phyloP scores from a whole-genome alignment of 2,888 invertebrate genomes.

The Stenurella melanura region DNA sequence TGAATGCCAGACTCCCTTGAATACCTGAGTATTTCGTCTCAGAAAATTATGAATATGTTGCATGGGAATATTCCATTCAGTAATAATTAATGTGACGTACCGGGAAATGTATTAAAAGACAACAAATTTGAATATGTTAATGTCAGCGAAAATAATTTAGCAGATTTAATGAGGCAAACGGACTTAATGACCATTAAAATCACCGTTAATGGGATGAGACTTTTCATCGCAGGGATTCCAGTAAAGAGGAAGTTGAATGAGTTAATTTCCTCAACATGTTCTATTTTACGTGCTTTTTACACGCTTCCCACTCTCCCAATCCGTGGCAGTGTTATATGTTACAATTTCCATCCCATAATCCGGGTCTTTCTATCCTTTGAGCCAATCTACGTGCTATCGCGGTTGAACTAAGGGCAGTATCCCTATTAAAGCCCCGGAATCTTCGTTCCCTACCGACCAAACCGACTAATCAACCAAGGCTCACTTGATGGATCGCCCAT shows the following conservation, averaged over 20 bases:
- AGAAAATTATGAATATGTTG: too few relatives aligned
- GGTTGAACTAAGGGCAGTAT: slow-evolving; percentile 56
- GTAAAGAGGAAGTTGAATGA: slow-evolving; percentile 39
- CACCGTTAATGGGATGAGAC: slow-evolving; percentile 48
- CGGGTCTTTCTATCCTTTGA: slow-evolving; percentile 59
- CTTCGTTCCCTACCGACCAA: slow-evolving; percentile 42
- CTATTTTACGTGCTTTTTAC: slow-evolving; percentile 63
- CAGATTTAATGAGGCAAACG: slow-evolving; percentile 26
- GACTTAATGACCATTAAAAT: slow-evolving; percentile 29
- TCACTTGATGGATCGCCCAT: slow-evolving; percentile 46
- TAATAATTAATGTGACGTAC: background rate
- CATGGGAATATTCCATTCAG: too few relatives aligned
- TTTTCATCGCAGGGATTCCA: slow-evolving; percentile 50
- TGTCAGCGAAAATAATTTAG: slow-evolving; percentile 5
- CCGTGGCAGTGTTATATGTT: slow-evolving; percentile 62
- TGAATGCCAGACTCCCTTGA: too few relatives aligned
- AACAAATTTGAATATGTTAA: slow-evolving; percentile 10
- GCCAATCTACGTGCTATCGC: slow-evolving; percentile 61
- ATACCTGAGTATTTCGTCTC: too few relatives aligned
- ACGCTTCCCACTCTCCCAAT: slow-evolving; percentile 41
- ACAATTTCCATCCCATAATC: slow-evolving; percentile 64
- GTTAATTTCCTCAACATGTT: slow-evolving; percentile 64
- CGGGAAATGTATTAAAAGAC: background rate
- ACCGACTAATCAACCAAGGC: slow-evolving; percentile 48
- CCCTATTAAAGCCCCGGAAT: slow-evolving; percentile 43